These are phyloP conservation scores for Cassiopea xamachana DNA, from an alignment of 30 jellyfish, hydroid and myxozoan genomes.

Conservation along the genomic window DNA sequence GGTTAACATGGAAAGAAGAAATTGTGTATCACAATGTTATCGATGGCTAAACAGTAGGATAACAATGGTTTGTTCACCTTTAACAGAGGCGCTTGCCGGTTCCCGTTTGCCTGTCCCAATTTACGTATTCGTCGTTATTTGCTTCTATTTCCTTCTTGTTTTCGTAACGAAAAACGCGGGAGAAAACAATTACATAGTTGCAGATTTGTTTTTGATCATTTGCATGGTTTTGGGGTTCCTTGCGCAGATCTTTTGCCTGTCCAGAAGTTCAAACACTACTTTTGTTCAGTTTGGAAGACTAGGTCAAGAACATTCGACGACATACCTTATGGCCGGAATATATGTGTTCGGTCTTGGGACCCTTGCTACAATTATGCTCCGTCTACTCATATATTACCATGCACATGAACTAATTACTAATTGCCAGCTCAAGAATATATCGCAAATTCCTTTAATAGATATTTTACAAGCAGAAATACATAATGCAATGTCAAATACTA, in stretches of 20 bases:
- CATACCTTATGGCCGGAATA: slow-evolving; percentile 63
- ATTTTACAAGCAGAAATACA: not conserved
- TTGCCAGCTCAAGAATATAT: slow-evolving; percentile 3
- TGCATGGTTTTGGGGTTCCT: slow-evolving; percentile 2
- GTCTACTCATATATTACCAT: slow-evolving; percentile 39
- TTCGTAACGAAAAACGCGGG: not conserved
- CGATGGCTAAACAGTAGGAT: no score
- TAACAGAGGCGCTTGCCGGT: no score
- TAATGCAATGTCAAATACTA: not conserved
- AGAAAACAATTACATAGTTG: not conserved
- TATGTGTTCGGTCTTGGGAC: slow-evolving; percentile 69
- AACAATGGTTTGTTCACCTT: no score
- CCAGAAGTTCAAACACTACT: not conserved
- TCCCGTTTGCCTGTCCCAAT: no score
- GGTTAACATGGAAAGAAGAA: no score
- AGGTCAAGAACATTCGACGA: slow-evolving; percentile 31
- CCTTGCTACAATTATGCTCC: slow-evolving; percentile 15
- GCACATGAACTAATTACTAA: slow-evolving; percentile 2
- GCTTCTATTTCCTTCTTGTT: not conserved
- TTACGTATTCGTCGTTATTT: not conserved
- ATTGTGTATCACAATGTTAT: no score
- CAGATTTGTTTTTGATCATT: slow-evolving; percentile 1
- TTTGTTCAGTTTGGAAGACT: slow-evolving; percentile 17
- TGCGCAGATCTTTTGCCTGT: slow-evolving; percentile 22
- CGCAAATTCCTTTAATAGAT: not conserved